Conservation (phyloP, 2,797 vertebrate genomes). For the Oryzias dopingdopingensis region DNA sequence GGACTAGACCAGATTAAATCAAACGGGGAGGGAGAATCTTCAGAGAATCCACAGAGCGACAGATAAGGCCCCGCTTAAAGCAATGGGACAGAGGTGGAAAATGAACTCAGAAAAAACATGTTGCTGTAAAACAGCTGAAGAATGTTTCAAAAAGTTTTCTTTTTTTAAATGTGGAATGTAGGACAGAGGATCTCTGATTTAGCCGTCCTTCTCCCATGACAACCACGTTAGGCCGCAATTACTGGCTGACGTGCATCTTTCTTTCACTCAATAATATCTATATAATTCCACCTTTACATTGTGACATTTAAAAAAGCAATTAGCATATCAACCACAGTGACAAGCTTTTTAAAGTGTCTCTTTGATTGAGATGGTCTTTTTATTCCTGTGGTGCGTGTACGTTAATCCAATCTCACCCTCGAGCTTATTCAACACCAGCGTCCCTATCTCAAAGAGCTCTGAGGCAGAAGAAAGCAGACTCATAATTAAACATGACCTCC, state of each 20-base stretch:
- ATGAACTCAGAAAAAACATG: constrained; percentile 10
- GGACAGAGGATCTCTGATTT: constrained; percentile 13
- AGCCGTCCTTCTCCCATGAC: constrained; percentile 36
- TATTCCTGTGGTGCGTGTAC: constrained; percentile 44
- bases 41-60: constrained; percentile 68
- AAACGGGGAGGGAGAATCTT: constrained; percentile 59
- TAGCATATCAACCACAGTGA: constrained; percentile 67
- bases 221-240: constrained; percentile 23
- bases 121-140: constrained; percentile 18
- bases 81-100: constrained; percentile 22
- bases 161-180: constrained; percentile 23
- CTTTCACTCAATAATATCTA: constrained; percentile 48
- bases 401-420: constrained; percentile 49
- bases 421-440: constrained; percentile 33
- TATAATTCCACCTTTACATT: constrained; percentile 66
- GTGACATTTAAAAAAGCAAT: constrained; percentile 72
- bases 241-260: constrained; percentile 54
- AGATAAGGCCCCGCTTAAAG: constrained; percentile 59
- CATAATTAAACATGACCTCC: constrained; percentile 8
- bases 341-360: constrained; percentile 48
- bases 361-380: constrained; percentile 56
- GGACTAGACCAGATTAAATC: constrained; percentile 67
- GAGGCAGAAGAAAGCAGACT: constrained; percentile 27
- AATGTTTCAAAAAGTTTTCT: constrained; percentile 12
- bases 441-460: constrained; percentile 27